Conservation (phyloP, 35 echinoderm and acorn worm genomes). For the Strongylocentrotus purpuratus region DNA sequence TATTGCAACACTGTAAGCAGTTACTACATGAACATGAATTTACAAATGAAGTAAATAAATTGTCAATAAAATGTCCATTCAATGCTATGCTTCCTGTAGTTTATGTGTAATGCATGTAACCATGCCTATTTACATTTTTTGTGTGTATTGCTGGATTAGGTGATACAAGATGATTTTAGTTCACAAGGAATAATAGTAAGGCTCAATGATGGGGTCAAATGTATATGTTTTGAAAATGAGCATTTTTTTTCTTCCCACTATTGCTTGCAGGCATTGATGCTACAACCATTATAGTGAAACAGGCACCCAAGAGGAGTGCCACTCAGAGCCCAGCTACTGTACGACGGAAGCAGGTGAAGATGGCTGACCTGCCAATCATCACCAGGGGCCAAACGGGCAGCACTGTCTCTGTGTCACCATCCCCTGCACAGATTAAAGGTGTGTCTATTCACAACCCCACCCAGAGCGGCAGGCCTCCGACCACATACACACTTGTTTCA, state of each 20-base stretch:
- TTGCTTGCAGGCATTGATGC: slow-evolving; percentile 39
- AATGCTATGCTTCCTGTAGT: no score
- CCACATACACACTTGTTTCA: slow-evolving; percentile 32
- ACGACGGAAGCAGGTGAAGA: slow-evolving; percentile 61
- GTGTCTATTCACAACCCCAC: neutral
- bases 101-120: no score
- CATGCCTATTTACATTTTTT: no score
- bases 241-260: neutral
- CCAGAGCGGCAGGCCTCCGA: neutral
- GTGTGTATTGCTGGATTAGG: no score
- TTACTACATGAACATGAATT: neutral
- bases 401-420: neutral
- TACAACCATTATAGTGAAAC: slow-evolving; percentile 43
- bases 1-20: no score
- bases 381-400: slow-evolving; percentile 42
- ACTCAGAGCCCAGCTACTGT: slow-evolving; percentile 62
- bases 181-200: no score
- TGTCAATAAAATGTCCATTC: no score
- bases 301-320: slow-evolving; percentile 41
- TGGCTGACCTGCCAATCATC: slow-evolving; percentile 63
- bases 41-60: no score
- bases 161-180: no score
- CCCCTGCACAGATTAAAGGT: neutral
- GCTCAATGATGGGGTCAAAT: neutral
- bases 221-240: neutral